Conservation (phyloP, 2,797 vertebrate species). For the Spatula versicolor region DNA sequence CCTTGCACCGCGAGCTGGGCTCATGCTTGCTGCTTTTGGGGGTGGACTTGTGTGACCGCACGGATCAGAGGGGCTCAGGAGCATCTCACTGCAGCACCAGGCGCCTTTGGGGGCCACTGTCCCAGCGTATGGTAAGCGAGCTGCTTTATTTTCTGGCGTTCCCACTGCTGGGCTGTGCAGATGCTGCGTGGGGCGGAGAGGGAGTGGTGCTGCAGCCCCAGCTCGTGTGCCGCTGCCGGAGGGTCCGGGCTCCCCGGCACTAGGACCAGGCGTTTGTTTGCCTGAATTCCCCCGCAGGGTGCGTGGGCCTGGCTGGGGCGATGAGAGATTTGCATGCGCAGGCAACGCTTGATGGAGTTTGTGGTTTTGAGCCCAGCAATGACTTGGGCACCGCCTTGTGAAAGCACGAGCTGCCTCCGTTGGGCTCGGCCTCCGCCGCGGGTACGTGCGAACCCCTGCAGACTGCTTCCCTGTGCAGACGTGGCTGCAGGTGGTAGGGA, state of each 20-base stretch:
- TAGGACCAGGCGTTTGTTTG: not conserved
- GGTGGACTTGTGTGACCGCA: rapidly evolving
- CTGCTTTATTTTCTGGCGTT: not conserved
- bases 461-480: rapidly evolving
- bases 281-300: not conserved
- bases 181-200: not conserved
- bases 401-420: not conserved
- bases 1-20: rapidly evolving
- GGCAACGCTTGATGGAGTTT: not conserved
- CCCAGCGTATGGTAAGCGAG: not conserved
- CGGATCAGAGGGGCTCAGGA: rapidly evolving
- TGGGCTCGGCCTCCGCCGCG: rapidly evolving
- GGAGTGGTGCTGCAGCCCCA: not conserved
- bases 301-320: not conserved
- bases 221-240: not conserved
- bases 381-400: not conserved
- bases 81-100: not conserved
- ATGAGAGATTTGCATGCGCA: not conserved
- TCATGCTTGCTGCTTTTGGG: not conserved
- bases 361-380: not conserved
- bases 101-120: not conserved
- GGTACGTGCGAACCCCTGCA: not conserved
- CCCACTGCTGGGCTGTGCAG: rapidly evolving
- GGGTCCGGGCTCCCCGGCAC: not conserved
- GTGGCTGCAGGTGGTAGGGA: not conserved